Conservation (phyloP, 2,888 invertebrate species). For the Oscheius sp. region DNA sequence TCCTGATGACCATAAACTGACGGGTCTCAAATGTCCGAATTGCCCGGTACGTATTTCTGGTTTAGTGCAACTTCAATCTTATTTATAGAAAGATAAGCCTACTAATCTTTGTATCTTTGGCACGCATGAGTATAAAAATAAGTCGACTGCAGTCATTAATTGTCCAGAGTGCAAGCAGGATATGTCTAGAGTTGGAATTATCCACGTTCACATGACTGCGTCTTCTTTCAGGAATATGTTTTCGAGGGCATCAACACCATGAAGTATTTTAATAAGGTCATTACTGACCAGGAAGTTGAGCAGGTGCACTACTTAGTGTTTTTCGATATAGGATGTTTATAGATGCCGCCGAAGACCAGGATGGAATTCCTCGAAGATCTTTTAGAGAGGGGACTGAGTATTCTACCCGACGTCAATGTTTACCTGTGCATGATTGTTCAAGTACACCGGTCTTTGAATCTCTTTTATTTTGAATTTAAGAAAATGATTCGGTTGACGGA, state of each 20-base stretch:
- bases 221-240: constrained; percentile 39
- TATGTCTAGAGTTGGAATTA: not conserved
- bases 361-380: constrained; percentile 52
- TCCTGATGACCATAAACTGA: constrained; percentile 65
- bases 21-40: constrained; percentile 65
- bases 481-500: constrained; percentile 47
- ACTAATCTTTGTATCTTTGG: constrained; percentile 53
- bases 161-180: constrained; percentile 51
- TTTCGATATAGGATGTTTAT: constrained; percentile 2
- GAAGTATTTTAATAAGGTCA: constrained; percentile 57
- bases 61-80: not conserved
- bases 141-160: constrained; percentile 48
- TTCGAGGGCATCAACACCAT: constrained; percentile 56
- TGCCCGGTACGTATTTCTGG: constrained; percentile 43
- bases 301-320: constrained; percentile 31
- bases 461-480: constrained; percentile 34
- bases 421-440: constrained; percentile 59
- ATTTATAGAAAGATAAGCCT: constrained; percentile 26
- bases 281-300: constrained; percentile 52
- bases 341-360: constrained; percentile 48
- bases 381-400: constrained; percentile 39
- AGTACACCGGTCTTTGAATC: constrained; percentile 14
- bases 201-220: constrained; percentile 8
- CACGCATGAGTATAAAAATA: constrained; percentile 50
- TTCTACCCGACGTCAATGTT: constrained; percentile 57